Evolutionary conservation across 2,113 vertebrate species (phyloP), one percentile per base, ranked within the genome.

Genomic region (Cryptotis parvus): DNA sequence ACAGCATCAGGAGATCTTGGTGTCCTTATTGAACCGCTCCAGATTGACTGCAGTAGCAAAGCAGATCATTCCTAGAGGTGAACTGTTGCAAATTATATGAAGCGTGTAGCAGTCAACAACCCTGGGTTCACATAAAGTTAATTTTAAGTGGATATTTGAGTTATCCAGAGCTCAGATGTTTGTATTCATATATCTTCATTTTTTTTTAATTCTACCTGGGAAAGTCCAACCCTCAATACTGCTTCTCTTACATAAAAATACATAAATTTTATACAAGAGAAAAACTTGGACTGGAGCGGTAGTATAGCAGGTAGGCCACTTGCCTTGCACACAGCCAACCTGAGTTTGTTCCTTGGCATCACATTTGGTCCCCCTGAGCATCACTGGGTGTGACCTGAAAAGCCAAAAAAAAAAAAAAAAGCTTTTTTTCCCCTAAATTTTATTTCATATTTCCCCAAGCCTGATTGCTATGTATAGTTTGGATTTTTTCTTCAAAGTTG

Each of bases 91-190:
- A 73, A 24, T 91, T 69, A 85, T 37, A 31, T 92, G 68, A 39
- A 76, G 4, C 84, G 6, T 84, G 85, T 84, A 92, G 16, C 31
- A 77, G 61, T 69, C 76, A 80, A 3, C n/a, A 35, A 5, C 18
- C 24, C 61, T 24, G 20, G 49, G 11, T 35, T 66, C 9, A 41
- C 45, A 69, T 2, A 39, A 26, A 43, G 22, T 85, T 41, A 65
- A 29, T 49, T 89, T 87, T 92, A 78, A 77, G 31, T 85, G 26
- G 55, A 7, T 63, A 63, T 69, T 84, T 69, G 58, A 93, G 61
- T 45, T 29, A 37, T 7, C 18, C n/a, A 7, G 49, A 39, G 9
- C 61, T 55, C 63, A 79, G 0, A 15, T 75, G 58, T 89, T 91
- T 77, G 58, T 72, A 84, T 78, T 72, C 16, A 65, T 3, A 7